Conservation (phyloP, 2,888 invertebrate genomes). For the Drosophila phalerata region DNA sequence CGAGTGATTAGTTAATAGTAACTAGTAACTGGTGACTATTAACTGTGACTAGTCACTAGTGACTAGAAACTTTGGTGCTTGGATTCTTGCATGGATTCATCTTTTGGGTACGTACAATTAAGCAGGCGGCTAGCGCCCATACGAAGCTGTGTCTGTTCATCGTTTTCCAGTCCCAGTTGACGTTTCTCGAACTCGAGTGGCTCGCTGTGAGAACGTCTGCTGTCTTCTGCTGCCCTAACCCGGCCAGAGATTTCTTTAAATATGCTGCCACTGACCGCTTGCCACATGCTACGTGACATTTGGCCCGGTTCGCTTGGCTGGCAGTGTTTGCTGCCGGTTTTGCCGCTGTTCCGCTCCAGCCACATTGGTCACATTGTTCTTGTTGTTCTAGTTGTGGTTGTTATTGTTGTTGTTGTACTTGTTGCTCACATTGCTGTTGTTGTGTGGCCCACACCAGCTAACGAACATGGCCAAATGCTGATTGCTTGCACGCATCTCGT, state of each 20-base stretch:
- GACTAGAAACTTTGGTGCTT: not conserved
- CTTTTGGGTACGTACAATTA: constrained; percentile 81
- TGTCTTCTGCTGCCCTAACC: constrained; percentile 74
- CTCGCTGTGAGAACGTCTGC: constrained; percentile 68
- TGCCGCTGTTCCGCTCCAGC: constrained; percentile 63
- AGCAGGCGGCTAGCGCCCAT: constrained; percentile 81
- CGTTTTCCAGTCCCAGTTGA: constrained; percentile 69
- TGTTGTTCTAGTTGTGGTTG: not conserved
- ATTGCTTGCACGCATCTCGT: constrained; percentile 71
- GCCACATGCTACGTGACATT: constrained; percentile 80
- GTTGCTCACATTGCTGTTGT: constrained; percentile 25
- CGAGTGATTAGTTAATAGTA: not conserved
- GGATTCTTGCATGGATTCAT: too few species aligned
- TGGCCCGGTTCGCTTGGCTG: constrained; percentile 36
- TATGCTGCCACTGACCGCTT: constrained; percentile 63
- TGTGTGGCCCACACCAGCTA: constrained; percentile 57
- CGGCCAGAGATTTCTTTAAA: constrained; percentile 78
- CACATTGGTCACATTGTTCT: constrained; percentile 1
- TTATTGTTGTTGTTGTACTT: constrained; percentile 2
- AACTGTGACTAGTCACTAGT: not conserved
- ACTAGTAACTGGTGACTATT: not conserved
- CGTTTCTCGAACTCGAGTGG: constrained; percentile 57
- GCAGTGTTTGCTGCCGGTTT: constrained; percentile 42
- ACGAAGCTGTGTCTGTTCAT: constrained; percentile 81
- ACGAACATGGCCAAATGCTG: constrained; percentile 74